phyloP scores from a whole-genome alignment of 2,113 vertebrate genomes.

The Hiodon alosoides region DNA sequence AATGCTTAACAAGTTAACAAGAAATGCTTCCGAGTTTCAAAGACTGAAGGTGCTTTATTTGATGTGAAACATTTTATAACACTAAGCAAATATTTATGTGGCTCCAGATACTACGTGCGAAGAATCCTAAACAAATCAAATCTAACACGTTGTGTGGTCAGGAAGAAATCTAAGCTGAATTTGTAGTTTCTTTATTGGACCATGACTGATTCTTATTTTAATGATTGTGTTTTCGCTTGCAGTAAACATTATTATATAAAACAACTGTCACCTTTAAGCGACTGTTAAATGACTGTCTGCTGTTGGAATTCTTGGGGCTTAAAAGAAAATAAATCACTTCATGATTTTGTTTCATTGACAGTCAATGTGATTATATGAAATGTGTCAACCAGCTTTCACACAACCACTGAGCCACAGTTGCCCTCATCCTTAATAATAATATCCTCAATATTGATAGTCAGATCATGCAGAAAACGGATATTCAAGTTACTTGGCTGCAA shows the following conservation, averaged over 20 bases:
- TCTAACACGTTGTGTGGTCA: neutral
- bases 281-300: no score
- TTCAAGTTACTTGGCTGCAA: neutral
- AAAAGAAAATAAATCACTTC: no score
- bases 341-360: no score
- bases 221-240: no score
- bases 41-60: constrained; percentile 7
- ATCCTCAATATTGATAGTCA: neutral
- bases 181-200: neutral
- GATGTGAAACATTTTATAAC: neutral
- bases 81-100: neutral
- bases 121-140: neutral
- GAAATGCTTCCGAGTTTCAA: constrained; percentile 22
- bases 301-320: no score
- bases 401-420: neutral
- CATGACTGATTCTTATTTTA: neutral
- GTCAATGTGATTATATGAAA: no score
- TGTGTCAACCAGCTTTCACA: neutral
- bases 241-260: no score
- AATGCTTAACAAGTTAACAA: constrained; percentile 36
- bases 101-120: neutral
- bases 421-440: neutral
- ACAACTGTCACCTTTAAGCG: no score
- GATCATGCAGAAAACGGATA: neutral
- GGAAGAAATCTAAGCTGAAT: neutral